Evolutionary conservation across 2,797 vertebrate species (phyloP), one percentile per base, ranked within the genome.

Genomic region (Anabas testudineus): DNA sequence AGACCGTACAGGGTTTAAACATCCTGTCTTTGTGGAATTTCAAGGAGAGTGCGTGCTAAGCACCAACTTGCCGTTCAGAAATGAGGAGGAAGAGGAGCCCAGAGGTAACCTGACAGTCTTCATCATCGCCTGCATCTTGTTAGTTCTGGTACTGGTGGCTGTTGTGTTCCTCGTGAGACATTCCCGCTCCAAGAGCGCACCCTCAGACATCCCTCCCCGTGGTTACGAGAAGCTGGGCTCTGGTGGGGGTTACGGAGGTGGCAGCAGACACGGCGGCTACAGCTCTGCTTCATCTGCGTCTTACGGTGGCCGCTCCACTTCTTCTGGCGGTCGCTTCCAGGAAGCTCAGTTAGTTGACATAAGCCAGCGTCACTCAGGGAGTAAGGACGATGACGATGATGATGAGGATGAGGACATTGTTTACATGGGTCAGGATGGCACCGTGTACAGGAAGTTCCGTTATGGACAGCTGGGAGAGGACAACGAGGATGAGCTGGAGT

Each of bases 391-490:
- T 0, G 84, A 88, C 0, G 89, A 93, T 0, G 92, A 93, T 0
- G 91, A 90, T 0, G 96, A 97, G 0, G 95, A 97, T 0, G 97
- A 98, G 57, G 97, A 97, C 81, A 98, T 97, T 2, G 97, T 99
- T 36, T 98, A 99, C 87, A 98, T 98, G 97, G 94, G 97, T 39
- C 94, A 95, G 81, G 97, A 99, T 30, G 97, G 97, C 62, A 99
- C 96, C 0, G 91, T 99, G 68, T 99, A 98, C 89, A 93, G 93
- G 67, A 98, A 96, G 91, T 99, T 98, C 87, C 95, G 93, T 68
- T 98, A 97, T 0, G 96, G 97, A 70, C 93, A 97, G 78, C 83
- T 96, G 67, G 94, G 94, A 1, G 96, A 96, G 0, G 95, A 96
- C 0, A 95, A 96, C 2, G 95, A 96, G 10, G 96, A 96, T 34